phyloP scores from a whole-genome alignment of 2,113 vertebrate genomes.

The Gobius niger region DNA sequence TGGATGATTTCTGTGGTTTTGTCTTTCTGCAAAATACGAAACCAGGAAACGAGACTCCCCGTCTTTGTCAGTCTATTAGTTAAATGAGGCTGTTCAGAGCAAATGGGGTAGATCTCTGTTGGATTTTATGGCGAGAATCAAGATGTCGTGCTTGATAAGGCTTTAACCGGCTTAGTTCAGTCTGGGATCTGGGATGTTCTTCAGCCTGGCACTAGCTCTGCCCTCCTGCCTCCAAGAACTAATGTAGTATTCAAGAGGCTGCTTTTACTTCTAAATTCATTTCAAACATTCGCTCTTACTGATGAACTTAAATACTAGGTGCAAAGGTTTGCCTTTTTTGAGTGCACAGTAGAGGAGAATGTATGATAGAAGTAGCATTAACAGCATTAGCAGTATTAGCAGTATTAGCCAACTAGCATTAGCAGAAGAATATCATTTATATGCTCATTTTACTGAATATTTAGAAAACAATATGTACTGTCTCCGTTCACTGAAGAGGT shows the following conservation, averaged over 20 bases:
- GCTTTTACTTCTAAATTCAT: too few relatives aligned
- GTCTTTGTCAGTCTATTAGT: slow-evolving; percentile 24
- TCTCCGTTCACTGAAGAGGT: too few relatives aligned
- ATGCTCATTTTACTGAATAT: too few relatives aligned
- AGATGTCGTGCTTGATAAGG: slow-evolving; percentile 73
- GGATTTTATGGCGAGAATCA: slow-evolving; percentile 65
- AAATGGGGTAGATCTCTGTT: slow-evolving; percentile 48
- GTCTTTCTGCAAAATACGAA: background rate
- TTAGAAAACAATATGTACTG: too few relatives aligned
- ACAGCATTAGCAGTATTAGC: too few relatives aligned
- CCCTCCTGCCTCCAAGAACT: background rate
- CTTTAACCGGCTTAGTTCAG: slow-evolving; percentile 70
- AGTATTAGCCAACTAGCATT: too few relatives aligned
- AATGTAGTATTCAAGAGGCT: background rate
- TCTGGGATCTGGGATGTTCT: slow-evolving; percentile 66
- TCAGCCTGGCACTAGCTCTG: slow-evolving; percentile 28
- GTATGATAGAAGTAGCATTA: too few relatives aligned
- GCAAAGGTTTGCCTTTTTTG: too few relatives aligned
- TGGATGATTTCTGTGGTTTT: background rate
- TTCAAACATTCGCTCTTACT: too few relatives aligned
- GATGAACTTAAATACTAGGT: too few relatives aligned
- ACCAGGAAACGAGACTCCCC: background rate
- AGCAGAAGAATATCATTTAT: too few relatives aligned
- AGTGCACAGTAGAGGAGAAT: too few relatives aligned
- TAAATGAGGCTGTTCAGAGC: slow-evolving; percentile 15